These are phyloP conservation scores for Frankliniella fusca DNA, from an alignment of 2,888 invertebrate species.

Conservation along the genomic window DNA sequence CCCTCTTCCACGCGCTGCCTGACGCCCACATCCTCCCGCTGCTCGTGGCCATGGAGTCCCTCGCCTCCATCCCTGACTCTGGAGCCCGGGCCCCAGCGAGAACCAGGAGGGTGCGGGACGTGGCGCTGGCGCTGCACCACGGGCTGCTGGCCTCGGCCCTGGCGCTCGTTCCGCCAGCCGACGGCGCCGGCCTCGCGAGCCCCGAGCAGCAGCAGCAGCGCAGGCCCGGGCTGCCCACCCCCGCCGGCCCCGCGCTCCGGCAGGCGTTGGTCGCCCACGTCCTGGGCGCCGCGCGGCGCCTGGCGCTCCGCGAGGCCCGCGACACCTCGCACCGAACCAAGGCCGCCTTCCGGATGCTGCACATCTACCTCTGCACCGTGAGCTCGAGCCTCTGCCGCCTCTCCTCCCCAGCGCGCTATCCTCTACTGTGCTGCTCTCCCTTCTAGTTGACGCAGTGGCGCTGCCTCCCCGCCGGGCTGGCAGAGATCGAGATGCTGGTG, in stretches of 20 bases:
- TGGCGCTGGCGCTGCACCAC: background rate
- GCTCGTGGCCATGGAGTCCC: background rate
- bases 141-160: background rate
- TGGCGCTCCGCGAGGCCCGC: background rate
- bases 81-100: background rate
- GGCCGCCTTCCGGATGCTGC: slow-evolving; percentile 14
- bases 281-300: background rate
- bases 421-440: background rate
- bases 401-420: background rate
- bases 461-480: background rate
- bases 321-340: slow-evolving; percentile 9
- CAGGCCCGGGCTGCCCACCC: background rate
- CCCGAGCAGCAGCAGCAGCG: background rate
- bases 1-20: background rate
- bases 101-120: background rate
- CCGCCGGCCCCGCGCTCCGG: background rate
- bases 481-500: background rate
- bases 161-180: background rate
- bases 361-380: background rate
- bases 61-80: background rate
- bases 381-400: background rate
- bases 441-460: background rate
- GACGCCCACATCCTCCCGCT: background rate
- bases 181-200: too few species aligned
- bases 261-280: background rate